phyloP scores from a whole-genome alignment of 2,797 vertebrate genomes.

The Limnodromus scolopaceus region DNA sequence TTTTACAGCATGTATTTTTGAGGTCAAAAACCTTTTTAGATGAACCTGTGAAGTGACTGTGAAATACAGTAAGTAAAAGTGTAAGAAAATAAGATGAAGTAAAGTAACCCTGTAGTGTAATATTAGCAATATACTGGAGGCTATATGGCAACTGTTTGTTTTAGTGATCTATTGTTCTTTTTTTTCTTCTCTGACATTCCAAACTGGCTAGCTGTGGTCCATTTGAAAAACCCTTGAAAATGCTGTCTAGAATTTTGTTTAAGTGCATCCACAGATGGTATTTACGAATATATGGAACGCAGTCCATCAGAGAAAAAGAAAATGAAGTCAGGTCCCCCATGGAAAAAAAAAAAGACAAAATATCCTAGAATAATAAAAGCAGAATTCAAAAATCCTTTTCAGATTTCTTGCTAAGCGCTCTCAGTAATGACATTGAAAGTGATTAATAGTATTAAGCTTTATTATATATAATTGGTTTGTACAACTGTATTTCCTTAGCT shows the following conservation, averaged over 20 bases:
- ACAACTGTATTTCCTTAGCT: background rate
- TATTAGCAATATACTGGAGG: background rate
- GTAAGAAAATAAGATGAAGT: background rate
- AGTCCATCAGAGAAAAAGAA: background rate
- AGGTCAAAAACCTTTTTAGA: background rate
- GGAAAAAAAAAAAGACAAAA: background rate
- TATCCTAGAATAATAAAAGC: background rate
- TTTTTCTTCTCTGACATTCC: background rate
- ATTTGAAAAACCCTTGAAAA: background rate
- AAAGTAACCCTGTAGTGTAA: background rate
- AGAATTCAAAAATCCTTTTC: background rate
- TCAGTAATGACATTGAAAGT: background rate
- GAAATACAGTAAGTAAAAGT: background rate
- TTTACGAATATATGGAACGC: background rate
- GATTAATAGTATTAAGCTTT: background rate
- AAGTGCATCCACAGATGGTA: background rate
- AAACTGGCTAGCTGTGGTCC: background rate
- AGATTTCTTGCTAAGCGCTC: background rate
- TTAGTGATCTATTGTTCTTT: background rate
- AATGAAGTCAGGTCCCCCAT: background rate
- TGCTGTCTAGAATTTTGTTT: background rate
- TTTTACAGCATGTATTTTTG: background rate
- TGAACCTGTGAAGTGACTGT: background rate
- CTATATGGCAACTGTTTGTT: background rate
- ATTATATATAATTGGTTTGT: background rate